Conservation (phyloP, 64 coral and sea anemone genomes). For the Platygyra sinensis region DNA sequence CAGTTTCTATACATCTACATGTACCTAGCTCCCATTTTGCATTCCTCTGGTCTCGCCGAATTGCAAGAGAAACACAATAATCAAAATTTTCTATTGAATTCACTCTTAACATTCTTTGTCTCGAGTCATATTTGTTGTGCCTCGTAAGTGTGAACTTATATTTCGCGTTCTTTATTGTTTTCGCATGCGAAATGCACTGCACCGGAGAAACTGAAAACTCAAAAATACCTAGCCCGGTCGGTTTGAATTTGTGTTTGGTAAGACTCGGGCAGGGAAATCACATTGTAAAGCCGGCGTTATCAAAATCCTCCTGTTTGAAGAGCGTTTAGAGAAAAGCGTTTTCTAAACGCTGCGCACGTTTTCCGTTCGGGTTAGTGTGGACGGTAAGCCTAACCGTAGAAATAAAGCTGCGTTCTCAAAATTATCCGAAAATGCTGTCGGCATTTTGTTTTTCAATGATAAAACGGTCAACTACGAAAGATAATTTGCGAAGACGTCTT, state of each 20-base stretch:
- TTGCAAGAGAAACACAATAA: neutral
- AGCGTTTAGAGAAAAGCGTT: too few species aligned
- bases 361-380: too few species aligned
- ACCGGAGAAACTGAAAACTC: too few species aligned
- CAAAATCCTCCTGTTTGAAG: too few species aligned
- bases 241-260: too few species aligned
- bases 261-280: too few species aligned
- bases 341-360: too few species aligned
- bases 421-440: neutral
- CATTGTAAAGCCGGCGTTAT: too few species aligned
- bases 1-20: neutral
- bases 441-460: neutral
- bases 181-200: neutral
- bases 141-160: neutral
- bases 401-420: too few species aligned
- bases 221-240: too few species aligned
- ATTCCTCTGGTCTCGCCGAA: neutral
- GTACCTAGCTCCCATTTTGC: neutral
- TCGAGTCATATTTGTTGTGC: neutral
- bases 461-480: neutral
- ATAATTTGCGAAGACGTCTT: neutral
- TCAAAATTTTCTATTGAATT: constrained; percentile 1
- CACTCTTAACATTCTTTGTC: neutral
- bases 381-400: too few species aligned
- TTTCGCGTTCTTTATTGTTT: constrained; percentile 2